Evolutionary conservation across 1,140 invertebrate species (phyloP), one percentile per base, ranked within the genome.

Genomic region (Pectinophora gossypiella): DNA sequence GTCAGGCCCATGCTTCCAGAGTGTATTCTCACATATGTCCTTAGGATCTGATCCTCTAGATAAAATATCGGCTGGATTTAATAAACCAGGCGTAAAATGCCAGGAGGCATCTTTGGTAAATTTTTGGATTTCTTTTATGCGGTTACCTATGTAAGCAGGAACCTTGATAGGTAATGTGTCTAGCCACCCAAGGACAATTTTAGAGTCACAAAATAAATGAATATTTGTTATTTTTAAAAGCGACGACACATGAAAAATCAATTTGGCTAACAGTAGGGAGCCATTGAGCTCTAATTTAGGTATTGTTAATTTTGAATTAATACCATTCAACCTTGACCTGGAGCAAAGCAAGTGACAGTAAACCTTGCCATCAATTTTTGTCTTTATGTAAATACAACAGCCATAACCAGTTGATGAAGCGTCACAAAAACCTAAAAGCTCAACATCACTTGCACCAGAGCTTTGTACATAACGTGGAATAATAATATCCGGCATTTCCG

Each of bases 271-370:
- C 2, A 54, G 18, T 22, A 48, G 19, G 16, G 44, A 19, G 3
- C 32, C 51, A 48, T 54, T 54, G 5, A 48, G 19, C 19, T 54
- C 51, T 10, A 54, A 15, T 12, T 42, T 54, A 16, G 44, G 45
- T n/a, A 54, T 48, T 6, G 45, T 54, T 10, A 40, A 35, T 35
- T 52, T 51, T 5, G 19, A 19, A 2, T 40, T 42, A 12, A 51
- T 13, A 6, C 36, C 36, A 13, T 19, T 21, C 1, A 51, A 12
- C 15, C 38, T 27, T 18, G 50, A 44, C 19, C 45, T 52, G 13
- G 40, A n/a, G 45, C 40, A 35, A 4, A 44, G 15, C 1, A 45
- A 21, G 36, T 36, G 1, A 19, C 20, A 5, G 10, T 21, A 7
- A 7, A 15, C 1, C n/a, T 7, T 27, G 9, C 15, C 12, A 19